A percentile compares a stretch with the other conserved stretches of the same genome.
phyloP scores from a whole-genome alignment of 1,140 invertebrate genomes.

The Piezodorus guildinii region DNA sequence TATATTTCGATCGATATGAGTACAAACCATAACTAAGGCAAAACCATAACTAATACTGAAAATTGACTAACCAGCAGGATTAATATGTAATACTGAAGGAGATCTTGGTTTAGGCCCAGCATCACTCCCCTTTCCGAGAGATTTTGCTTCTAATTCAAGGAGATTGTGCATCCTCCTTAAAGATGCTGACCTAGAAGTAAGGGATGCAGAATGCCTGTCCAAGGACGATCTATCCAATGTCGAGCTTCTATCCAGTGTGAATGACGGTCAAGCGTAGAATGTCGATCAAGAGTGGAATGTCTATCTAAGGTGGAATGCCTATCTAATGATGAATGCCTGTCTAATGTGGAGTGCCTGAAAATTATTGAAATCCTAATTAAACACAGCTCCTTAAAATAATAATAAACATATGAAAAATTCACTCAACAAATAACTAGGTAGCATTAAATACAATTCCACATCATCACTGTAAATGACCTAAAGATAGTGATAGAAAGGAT shows the following conservation, averaged over 20 bases:
- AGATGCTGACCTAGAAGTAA: conserved; percentile 29
- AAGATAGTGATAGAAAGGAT: too few species aligned
- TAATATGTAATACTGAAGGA: conserved; percentile 29
- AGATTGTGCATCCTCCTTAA: conserved; percentile 30
- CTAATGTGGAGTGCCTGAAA: not conserved
- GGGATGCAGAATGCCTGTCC: conserved; percentile 14
- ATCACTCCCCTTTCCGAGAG: conserved; percentile 27
- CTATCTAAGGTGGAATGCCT: conserved; percentile 13
- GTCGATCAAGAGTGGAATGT: conserved; percentile 9
- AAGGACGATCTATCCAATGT: conserved; percentile 23
- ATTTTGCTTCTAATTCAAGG: conserved; percentile 31
- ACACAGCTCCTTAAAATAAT: too few species aligned
- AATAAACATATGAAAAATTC: too few species aligned
- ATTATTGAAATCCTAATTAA: too few species aligned
- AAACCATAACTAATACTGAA: conserved; percentile 3
- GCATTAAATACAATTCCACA: too few species aligned
- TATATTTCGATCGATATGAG: too few species aligned
- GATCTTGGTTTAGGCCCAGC: conserved; percentile 26
- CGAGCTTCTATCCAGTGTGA: conserved; percentile 4
- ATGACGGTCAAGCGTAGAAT: conserved; percentile 7
- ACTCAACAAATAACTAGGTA: not conserved
- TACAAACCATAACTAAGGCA: not conserved
- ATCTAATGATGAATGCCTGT: conserved; percentile 8
- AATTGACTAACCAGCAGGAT: conserved; percentile 29
- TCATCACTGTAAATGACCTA: too few species aligned